These are phyloP conservation scores for Nemapogon koenigi DNA, from an alignment of 2,888 invertebrate species.

Conservation along the genomic window DNA sequence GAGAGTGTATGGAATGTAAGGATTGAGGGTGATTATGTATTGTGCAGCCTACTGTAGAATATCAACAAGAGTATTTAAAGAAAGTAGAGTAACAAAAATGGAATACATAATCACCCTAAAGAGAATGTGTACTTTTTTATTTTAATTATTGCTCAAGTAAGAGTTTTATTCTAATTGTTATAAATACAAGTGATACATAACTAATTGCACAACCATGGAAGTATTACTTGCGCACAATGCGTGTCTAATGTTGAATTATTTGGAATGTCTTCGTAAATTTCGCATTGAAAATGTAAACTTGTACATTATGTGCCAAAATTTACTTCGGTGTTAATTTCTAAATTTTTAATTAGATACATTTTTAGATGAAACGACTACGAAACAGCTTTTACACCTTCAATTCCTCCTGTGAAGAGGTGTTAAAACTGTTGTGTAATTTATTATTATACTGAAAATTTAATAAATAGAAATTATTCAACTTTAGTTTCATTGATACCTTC, in stretches of 20 bases:
- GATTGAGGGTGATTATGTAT: too few species aligned
- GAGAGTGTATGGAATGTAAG: conserved; percentile 24
- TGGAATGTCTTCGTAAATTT: not conserved
- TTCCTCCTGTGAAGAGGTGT: conserved; percentile 45
- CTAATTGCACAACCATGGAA: conserved; percentile 14
- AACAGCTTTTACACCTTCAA: conserved; percentile 53
- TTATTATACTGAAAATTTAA: conserved; percentile 51
- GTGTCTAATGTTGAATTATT: conserved; percentile 9
- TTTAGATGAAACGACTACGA: conserved; percentile 18
- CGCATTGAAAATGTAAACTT: not conserved
- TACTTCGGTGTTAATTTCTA: conserved; percentile 13
- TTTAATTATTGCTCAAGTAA: too few species aligned
- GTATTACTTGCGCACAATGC: conserved; percentile 17
- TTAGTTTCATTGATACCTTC: conserved; percentile 24
- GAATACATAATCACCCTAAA: too few species aligned
- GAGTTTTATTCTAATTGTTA: too few species aligned
- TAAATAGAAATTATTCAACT: conserved; percentile 51
- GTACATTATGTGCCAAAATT: conserved; percentile 11
- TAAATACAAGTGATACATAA: conserved; percentile 10
- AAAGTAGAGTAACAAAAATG: too few species aligned
- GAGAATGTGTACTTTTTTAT: too few species aligned
- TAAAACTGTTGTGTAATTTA: conserved; percentile 54
- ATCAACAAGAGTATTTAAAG: too few species aligned
- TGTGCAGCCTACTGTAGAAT: too few species aligned
- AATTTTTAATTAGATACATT: conserved; percentile 5